A percentile compares a stretch with the other conserved stretches of the same genome.
These are phyloP conservation scores for Plectrocnemia conspersa DNA, from an alignment of 1,140 invertebrate species.

Conservation along the genomic window DNA sequence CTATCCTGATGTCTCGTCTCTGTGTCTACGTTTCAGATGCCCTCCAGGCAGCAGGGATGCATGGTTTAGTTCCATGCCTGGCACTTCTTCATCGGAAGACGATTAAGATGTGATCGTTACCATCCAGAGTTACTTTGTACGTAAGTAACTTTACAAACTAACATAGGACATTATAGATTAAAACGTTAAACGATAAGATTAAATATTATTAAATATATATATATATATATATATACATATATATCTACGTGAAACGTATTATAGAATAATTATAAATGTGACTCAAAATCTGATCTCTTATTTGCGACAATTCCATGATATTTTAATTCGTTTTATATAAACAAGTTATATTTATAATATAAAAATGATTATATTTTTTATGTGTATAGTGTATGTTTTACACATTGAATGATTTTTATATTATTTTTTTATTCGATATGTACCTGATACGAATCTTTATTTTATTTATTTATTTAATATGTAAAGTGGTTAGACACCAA, in stretches of 20 bases:
- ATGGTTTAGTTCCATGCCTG: conserved; percentile 63
- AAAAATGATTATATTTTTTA: too few relatives aligned
- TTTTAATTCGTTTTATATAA: too few relatives aligned
- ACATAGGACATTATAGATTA: neutral
- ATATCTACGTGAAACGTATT: neutral
- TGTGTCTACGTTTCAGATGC: conserved; percentile 26
- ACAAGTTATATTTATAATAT: too few relatives aligned
- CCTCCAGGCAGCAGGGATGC: conserved; percentile 54
- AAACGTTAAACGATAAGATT: conserved; percentile 1
- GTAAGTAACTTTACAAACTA: conserved; percentile 1
- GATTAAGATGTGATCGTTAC: conserved; percentile 33
- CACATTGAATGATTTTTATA: too few relatives aligned
- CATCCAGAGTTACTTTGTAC: conserved; percentile 22
- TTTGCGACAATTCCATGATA: too few relatives aligned
- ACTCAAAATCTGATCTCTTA: too few relatives aligned
- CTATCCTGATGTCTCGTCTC: neutral
- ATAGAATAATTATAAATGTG: conserved; percentile 4
- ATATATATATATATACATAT: conserved; percentile 1
- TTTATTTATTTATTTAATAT: too few relatives aligned
- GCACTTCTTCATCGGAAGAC: conserved; percentile 50
- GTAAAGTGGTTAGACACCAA: too few relatives aligned
- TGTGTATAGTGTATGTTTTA: too few relatives aligned
- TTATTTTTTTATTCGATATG: too few relatives aligned
- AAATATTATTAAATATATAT: neutral
- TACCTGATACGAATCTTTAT: too few relatives aligned